Base-by-base conservation (phyloP, 2,113 vertebrate genomes). In the Sturnira hondurensis region DNA sequence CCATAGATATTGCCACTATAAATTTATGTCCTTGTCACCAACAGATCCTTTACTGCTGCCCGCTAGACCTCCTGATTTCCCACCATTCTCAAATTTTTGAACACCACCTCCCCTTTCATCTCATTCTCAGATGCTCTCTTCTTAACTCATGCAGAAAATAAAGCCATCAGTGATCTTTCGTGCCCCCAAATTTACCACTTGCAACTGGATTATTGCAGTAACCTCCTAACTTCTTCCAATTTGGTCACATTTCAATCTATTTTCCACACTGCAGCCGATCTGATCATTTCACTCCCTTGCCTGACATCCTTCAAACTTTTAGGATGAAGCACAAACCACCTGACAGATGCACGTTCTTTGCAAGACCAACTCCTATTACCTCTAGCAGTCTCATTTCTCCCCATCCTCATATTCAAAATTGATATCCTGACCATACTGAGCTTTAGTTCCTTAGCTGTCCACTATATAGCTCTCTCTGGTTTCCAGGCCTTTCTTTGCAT, bases 151-250 rank as follows among this genome's bases (percentile, higher is more conserved):
- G 61, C n/a, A 47, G 76, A 70, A 97, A 65, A 89, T 74, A 94
- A 94, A 93, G 10, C 8, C 65, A 87, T n/a, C 31, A 80, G 41
- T n/a, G n/a, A n/a, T n/a, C 31, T 76, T 92, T 90, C 87, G 81
- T 36, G 31, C 65, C 31, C 38, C 45, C 38, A 36, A 91, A 76
- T 85, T 76, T 58, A n/a, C 33, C 50, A 58, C 38, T 80, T 95
- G 70, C 61, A 56, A 65, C n/a, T 85, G 52, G 28, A 85, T 76
- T 54, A 70, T 58, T 81, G 28, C 16, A 56, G 4, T 22, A 76
- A 56, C 28, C 82, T 84, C 78, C 61, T 90, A 58, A 90, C 19
- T n/a, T 28, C 22, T 41, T 77, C 20, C 14, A 58, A 22, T 26
- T 76, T 28, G 43, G 45, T 76, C 52, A 70, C 38, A 13, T 87